phyloP scores from a whole-genome alignment of 2,888 invertebrate species.

The Lobophora halterata region DNA sequence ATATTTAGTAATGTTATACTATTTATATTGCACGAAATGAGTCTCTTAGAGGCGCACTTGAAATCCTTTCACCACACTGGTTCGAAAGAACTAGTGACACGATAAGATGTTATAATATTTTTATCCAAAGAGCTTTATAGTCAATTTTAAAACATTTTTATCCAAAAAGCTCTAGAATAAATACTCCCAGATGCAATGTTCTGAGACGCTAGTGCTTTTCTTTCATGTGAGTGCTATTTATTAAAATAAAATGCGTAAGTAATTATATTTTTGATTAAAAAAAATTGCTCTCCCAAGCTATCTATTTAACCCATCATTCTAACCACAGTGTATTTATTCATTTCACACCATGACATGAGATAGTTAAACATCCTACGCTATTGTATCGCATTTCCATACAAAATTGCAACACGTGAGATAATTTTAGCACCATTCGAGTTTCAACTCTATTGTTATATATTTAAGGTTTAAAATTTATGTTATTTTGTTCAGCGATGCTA shows the following conservation, averaged over 20 bases:
- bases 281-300: constrained; percentile 6
- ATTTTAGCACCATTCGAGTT: constrained; percentile 4
- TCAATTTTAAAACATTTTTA: too few species aligned
- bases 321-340: constrained; percentile 19
- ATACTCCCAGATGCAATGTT: constrained; percentile 18
- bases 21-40: too few species aligned
- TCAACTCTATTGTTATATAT: neutral
- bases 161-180: neutral
- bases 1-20: too few species aligned
- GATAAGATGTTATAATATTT: too few species aligned
- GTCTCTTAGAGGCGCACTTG: too few species aligned
- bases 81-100: too few species aligned
- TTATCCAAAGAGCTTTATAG: too few species aligned
- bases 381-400: constrained; percentile 41
- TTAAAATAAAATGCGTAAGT: too few species aligned
- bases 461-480: neutral
- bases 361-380: constrained; percentile 27
- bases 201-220: too few species aligned
- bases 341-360: constrained; percentile 28
- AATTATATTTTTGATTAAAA: too few species aligned
- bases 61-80: too few species aligned
- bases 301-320: constrained; percentile 24
- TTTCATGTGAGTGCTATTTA: too few species aligned
- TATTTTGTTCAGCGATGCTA: constrained; percentile 27
- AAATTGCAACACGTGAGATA: constrained; percentile 37